These are phyloP conservation scores for Silurus aristotelis DNA, from an alignment of 2,797 vertebrate species.

Conservation along the genomic window DNA sequence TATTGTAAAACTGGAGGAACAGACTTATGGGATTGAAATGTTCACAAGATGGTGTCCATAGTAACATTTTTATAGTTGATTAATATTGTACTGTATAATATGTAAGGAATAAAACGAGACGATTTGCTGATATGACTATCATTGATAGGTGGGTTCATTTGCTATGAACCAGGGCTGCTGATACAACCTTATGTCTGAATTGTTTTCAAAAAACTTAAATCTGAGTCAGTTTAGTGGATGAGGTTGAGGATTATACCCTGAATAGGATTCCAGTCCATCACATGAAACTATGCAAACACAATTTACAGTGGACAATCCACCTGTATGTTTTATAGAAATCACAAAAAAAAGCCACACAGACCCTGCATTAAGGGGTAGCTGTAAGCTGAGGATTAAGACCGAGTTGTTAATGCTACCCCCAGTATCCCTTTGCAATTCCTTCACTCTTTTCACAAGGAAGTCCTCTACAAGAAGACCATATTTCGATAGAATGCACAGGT, in stretches of 20 bases:
- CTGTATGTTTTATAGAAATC: not conserved
- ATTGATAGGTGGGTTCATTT: not conserved
- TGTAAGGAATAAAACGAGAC: not conserved
- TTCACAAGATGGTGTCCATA: not conserved
- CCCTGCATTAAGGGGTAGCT: not conserved
- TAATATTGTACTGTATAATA: not conserved
- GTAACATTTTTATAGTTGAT: not conserved
- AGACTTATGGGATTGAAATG: not conserved
- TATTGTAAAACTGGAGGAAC: not conserved
- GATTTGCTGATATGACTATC: not conserved
- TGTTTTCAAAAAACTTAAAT: not conserved
- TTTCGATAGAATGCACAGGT: not conserved
- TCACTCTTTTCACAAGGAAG: not conserved
- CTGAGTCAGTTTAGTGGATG: not conserved
- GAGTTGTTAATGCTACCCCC: not conserved
- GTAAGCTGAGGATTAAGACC: not conserved
- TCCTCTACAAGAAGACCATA: not conserved
- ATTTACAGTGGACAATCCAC: not conserved
- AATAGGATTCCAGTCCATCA: not conserved
- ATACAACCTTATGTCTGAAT: not conserved
- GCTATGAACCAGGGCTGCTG: not conserved
- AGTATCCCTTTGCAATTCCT: not conserved
- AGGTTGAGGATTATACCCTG: not conserved
- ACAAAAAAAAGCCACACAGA: not conserved
- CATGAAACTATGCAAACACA: not conserved